Evolutionary conservation across 64 coral and sea anemone genomes (phyloP).

Genomic region (Dendrophyllia cribrosa): DNA sequence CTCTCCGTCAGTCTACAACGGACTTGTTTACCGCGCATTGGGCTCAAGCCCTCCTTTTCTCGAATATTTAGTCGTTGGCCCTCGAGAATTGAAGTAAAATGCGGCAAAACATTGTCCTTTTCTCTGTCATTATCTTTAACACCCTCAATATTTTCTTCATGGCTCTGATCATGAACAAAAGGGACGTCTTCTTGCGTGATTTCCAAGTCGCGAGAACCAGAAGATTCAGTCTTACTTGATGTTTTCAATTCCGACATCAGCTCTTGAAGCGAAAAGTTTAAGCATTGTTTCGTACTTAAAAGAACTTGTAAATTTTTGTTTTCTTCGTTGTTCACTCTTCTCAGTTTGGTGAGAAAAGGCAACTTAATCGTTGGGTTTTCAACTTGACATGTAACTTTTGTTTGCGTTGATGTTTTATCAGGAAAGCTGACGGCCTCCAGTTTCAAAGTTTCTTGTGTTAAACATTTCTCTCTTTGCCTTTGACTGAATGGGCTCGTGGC

Average conservation of each 20-base stretch:
- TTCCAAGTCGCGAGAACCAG: not conserved
- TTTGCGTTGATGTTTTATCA: not conserved
- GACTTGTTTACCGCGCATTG: not conserved
- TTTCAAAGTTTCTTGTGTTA: not conserved
- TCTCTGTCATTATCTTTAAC: not conserved
- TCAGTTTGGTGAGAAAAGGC: not conserved
- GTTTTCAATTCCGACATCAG: not conserved
- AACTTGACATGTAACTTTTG: not conserved
- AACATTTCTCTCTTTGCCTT: not conserved
- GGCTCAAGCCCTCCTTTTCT: not conserved
- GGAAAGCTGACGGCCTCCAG: not conserved
- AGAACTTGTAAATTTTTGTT: not conserved
- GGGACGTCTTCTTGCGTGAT: not conserved
- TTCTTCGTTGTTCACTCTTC: not conserved
- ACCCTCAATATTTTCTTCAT: not conserved
- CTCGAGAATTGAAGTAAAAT: not conserved
- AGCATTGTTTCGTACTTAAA: not conserved
- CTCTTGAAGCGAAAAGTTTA: not conserved
- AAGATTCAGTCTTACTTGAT: not conserved
- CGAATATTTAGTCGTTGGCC: conserved; percentile 18
- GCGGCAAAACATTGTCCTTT: not conserved
- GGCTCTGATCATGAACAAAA: not conserved
- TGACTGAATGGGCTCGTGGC: not conserved
- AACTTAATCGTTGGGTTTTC: not conserved
- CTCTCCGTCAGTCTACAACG: not conserved